A percentile compares a stretch with the other conserved stretches of the same genome.
Conservation (phyloP, 2,113 vertebrate genomes). For the Trematocara unimaculatum region DNA sequence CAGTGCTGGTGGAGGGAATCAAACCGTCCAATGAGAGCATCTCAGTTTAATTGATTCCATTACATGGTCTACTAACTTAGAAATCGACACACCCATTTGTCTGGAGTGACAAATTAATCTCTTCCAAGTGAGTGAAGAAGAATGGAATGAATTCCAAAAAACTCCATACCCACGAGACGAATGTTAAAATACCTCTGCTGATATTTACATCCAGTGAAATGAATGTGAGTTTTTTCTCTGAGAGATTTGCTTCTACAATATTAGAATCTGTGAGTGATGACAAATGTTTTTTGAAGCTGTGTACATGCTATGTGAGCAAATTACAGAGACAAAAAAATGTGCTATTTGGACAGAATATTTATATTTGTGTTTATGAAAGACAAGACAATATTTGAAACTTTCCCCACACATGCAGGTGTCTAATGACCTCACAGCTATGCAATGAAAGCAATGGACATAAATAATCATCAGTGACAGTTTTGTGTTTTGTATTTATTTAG, state of each 20-base stretch:
- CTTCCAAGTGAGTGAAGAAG: slow-evolving; percentile 9
- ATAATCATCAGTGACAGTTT: not conserved
- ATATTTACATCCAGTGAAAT: not conserved
- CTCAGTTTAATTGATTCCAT: slow-evolving; percentile 39
- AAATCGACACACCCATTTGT: slow-evolving; percentile 22
- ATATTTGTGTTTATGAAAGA: not conserved
- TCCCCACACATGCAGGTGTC: not conserved
- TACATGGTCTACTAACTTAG: slow-evolving; percentile 43
- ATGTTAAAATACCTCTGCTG: slow-evolving; percentile 11
- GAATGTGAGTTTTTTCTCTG: not conserved
- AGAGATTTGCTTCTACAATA: not conserved
- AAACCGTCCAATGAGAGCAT: slow-evolving; percentile 17
- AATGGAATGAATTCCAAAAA: slow-evolving; percentile 14
- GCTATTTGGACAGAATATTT: not conserved
- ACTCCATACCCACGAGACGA: not conserved
- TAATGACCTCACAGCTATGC: slow-evolving; percentile 20
- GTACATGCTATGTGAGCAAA: not conserved
- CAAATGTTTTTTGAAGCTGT: not conserved
- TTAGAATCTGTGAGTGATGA: not conserved
- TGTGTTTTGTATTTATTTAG: not conserved
- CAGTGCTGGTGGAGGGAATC: slow-evolving; percentile 11
- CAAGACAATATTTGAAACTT: not conserved
- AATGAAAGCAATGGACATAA: not conserved
- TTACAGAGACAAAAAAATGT: not conserved
- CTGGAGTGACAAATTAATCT: slow-evolving; percentile 24